These are phyloP conservation scores for Cottoperca gobio DNA, from an alignment of 2,797 vertebrate species.

Conservation along the genomic window DNA sequence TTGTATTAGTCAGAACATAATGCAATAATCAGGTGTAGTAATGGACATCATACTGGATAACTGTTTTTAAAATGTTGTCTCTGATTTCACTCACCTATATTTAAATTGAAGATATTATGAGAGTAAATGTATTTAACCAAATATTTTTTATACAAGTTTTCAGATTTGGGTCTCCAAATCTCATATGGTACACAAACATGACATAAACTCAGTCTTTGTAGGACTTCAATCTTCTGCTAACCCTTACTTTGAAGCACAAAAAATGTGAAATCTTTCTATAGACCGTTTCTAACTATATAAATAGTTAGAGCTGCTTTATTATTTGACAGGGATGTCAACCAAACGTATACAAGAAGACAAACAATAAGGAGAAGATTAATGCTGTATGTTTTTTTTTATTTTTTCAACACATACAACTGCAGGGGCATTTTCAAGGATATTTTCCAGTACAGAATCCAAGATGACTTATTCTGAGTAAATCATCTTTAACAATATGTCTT, in stretches of 20 bases:
- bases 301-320: background rate
- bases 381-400: conserved; percentile 28
- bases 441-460: conserved; percentile 8
- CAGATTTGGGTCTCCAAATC: background rate
- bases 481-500: conserved; percentile 45
- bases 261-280: background rate
- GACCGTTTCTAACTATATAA: background rate
- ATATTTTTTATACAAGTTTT: background rate
- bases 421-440: conserved; percentile 14
- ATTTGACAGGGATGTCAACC: background rate
- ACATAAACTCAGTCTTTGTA: background rate
- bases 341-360: background rate
- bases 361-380: background rate
- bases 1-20: background rate
- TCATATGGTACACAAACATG: background rate
- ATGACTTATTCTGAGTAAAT: conserved; percentile 8
- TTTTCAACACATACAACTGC: conserved; percentile 44
- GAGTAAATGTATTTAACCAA: background rate
- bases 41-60: background rate
- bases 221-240: background rate
- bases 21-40: background rate
- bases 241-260: background rate
- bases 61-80: background rate
- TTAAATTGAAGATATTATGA: background rate
- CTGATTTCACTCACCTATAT: background rate